Evolutionary conservation across 1,140 invertebrate species (phyloP).

Genomic region (Drosophila saltans): DNA sequence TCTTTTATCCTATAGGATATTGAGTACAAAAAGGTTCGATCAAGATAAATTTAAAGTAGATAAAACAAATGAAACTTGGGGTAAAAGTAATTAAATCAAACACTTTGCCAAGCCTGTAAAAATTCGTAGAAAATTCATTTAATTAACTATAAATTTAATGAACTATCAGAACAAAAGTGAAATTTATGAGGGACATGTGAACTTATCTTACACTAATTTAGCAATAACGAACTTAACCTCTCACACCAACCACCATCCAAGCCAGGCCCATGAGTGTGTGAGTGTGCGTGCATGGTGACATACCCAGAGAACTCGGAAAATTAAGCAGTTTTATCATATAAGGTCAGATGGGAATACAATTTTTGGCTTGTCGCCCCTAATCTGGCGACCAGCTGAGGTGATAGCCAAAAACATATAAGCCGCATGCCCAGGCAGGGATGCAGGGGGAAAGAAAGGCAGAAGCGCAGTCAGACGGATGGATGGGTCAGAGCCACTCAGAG

Average conservation of each 20-base stretch:
- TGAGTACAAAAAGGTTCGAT: background rate
- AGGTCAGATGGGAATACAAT: constrained; percentile 41
- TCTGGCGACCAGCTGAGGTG: constrained; percentile 1
- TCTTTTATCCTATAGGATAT: too few relatives aligned
- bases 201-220: constrained; percentile 45
- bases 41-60: background rate
- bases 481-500: background rate
- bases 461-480: background rate
- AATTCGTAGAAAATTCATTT: constrained; percentile 62
- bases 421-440: background rate
- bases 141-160: constrained; percentile 61
- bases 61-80: background rate
- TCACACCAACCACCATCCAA: background rate
- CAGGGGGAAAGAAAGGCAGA: background rate
- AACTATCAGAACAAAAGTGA: constrained; percentile 21
- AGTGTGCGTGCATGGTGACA: background rate
- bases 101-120: constrained; percentile 38
- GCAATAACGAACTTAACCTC: constrained; percentile 36
- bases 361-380: constrained; percentile 12
- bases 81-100: background rate
- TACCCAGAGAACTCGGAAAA: constrained; percentile 22
- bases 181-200: constrained; percentile 11
- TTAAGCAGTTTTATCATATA: constrained; percentile 67
- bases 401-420: background rate
- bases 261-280: background rate